These are phyloP conservation scores for Scelioninae gen. 1 DNA, from an alignment of 2,888 invertebrate species.

Conservation along the genomic window DNA sequence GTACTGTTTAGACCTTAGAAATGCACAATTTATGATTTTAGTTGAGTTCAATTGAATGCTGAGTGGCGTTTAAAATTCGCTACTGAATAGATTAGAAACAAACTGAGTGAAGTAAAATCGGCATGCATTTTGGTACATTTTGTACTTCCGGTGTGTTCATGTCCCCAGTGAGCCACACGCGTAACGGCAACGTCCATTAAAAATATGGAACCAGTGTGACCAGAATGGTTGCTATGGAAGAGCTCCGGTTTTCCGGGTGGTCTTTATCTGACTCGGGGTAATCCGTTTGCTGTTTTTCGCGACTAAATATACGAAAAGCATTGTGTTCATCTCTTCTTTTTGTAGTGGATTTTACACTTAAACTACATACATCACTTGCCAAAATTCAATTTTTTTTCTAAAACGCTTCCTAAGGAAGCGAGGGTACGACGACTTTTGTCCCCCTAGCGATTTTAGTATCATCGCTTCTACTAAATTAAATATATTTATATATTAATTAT, in stretches of 20 bases:
- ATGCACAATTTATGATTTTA: too few relatives aligned
- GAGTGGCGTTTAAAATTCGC: too few relatives aligned
- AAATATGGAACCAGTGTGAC: slow-evolving; percentile 85
- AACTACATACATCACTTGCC: slow-evolving; percentile 25
- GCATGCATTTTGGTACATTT: slow-evolving; percentile 51
- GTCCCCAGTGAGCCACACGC: slow-evolving; percentile 83
- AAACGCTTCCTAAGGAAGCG: slow-evolving; percentile 39
- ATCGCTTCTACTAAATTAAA: slow-evolving; percentile 54
- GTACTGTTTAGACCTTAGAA: too few relatives aligned
- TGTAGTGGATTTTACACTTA: slow-evolving; percentile 23
- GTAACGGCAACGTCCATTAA: slow-evolving; percentile 81
- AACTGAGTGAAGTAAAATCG: too few relatives aligned
- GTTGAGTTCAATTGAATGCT: too few relatives aligned
- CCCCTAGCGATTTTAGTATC: slow-evolving; percentile 14
- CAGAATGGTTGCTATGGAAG: slow-evolving; percentile 85
- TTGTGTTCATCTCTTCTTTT: too few relatives aligned
- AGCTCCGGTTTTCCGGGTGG: slow-evolving; percentile 79
- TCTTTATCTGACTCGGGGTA: slow-evolving; percentile 80
- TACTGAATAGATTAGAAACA: too few relatives aligned
- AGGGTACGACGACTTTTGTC: slow-evolving; percentile 61
- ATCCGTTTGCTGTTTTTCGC: slow-evolving; percentile 71
- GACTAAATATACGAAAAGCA: too few relatives aligned
- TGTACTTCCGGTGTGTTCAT: slow-evolving; percentile 36
- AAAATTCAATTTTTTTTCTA: slow-evolving; percentile 20
- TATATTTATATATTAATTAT: slow-evolving; percentile 62